Evolutionary conservation across 2,888 invertebrate genomes (phyloP).

Genomic region (Trachelus iudaicus): DNA sequence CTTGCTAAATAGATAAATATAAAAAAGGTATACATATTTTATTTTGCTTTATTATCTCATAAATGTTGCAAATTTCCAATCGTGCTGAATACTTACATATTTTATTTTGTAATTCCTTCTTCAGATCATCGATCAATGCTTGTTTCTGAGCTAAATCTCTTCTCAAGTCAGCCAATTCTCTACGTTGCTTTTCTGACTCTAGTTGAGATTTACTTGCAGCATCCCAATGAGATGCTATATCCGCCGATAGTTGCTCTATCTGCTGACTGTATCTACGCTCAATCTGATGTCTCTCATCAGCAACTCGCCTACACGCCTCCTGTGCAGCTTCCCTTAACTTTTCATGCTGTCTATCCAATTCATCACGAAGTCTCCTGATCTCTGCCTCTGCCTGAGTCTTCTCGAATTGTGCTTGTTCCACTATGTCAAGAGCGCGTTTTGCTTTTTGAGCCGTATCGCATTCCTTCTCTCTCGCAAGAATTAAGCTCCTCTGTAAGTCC

Average conservation of each 20-base stretch:
- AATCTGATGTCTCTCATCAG: conserved; percentile 78
- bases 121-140: conserved; percentile 80
- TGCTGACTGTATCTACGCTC: conserved; percentile 79
- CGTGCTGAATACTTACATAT: conserved; percentile 68
- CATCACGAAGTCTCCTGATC: conserved; percentile 80
- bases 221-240: conserved; percentile 84
- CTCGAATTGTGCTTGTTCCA: conserved; percentile 82
- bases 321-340: conserved; percentile 80
- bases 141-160: conserved; percentile 83
- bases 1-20: conserved; percentile 67
- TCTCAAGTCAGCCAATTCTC: conserved; percentile 80
- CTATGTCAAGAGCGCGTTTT: conserved; percentile 77
- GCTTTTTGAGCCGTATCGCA: conserved; percentile 73
- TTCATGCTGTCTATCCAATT: conserved; percentile 80
- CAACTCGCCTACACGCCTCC: conserved; percentile 76
- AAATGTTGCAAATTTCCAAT: background rate
- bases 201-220: conserved; percentile 76
- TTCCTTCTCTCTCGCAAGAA: conserved; percentile 74
- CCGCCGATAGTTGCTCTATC: conserved; percentile 83
- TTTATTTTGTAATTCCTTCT: conserved; percentile 83
- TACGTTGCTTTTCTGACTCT: conserved; percentile 82
- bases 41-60: no score
- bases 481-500: conserved; percentile 74
- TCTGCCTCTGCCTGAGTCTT: conserved; percentile 81
- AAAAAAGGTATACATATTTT: background rate